Percentiles rank a stretch among this genome's conserved stretches.
Conservation (phyloP, 1,140 invertebrate species). For the Streblospio benedicti region DNA sequence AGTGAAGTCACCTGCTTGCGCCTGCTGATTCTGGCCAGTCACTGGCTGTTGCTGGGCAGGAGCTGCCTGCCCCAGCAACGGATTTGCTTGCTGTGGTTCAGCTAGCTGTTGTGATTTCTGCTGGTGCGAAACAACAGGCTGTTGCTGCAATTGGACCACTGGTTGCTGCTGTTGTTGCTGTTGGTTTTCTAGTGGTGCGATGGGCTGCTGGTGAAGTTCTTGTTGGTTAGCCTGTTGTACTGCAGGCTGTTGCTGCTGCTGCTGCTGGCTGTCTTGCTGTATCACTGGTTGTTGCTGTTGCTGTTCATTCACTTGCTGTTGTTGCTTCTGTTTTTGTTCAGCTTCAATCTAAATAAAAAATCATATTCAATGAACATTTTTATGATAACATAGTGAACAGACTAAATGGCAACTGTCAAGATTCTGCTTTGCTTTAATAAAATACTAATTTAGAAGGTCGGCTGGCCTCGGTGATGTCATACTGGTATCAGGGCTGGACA, state of each 20-base stretch:
- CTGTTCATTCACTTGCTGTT: not conserved
- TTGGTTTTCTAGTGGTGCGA: not conserved
- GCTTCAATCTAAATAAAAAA: not conserved
- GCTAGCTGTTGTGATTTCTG: slow-evolving; percentile 12
- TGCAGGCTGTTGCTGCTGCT: not conserved
- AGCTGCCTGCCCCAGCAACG: not conserved
- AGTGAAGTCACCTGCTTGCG: too few relatives aligned
- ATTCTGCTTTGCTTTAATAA: not conserved
- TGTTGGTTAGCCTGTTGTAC: not conserved
- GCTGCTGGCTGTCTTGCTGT: not conserved
- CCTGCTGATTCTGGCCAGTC: not conserved
- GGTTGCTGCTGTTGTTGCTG: slow-evolving; percentile 6
- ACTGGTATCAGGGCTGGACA: too few relatives aligned
- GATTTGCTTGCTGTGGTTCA: slow-evolving; percentile 3
- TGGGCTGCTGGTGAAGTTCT: slow-evolving; percentile 1
- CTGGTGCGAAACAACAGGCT: not conserved
- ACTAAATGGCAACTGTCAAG: not conserved
- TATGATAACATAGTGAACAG: not conserved
- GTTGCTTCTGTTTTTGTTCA: not conserved
- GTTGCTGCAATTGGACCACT: slow-evolving; percentile 9
- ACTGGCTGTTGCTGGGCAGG: slow-evolving; percentile 12
- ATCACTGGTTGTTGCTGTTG: slow-evolving; percentile 7
- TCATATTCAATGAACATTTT: not conserved
- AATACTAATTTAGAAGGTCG: not conserved
- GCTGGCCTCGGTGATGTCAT: not conserved